These are phyloP conservation scores for Phainopepla nitens DNA, from an alignment of 2,113 vertebrate species.

Conservation along the genomic window DNA sequence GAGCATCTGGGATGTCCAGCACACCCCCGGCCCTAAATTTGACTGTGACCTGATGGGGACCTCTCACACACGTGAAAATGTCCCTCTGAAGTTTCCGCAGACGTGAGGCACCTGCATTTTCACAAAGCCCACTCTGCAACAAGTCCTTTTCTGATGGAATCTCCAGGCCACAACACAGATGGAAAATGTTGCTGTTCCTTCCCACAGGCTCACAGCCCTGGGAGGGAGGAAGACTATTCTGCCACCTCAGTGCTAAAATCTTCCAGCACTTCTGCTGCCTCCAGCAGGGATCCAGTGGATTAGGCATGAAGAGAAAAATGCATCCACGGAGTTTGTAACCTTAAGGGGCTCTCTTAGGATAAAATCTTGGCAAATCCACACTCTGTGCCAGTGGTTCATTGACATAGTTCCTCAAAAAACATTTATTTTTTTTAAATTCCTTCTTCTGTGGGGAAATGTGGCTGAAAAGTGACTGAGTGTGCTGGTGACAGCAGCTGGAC, in stretches of 20 bases:
- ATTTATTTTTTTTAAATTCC: not conserved
- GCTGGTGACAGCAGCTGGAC: not conserved
- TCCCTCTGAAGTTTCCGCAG: not conserved
- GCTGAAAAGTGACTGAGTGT: not conserved
- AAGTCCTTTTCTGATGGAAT: not conserved
- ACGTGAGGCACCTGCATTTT: fast-evolving
- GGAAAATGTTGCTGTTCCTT: not conserved
- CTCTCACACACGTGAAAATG: not conserved
- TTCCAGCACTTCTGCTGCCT: not conserved
- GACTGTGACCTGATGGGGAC: not conserved
- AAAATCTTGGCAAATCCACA: not conserved
- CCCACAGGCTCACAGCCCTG: not conserved
- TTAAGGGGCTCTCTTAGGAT: not conserved
- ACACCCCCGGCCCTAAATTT: not conserved
- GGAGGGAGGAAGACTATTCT: not conserved
- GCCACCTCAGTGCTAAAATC: not conserved
- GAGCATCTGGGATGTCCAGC: not conserved
- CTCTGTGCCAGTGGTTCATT: not conserved
- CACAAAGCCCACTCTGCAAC: not conserved
- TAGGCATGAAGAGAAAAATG: not conserved
- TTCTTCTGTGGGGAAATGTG: not conserved
- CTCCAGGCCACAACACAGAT: not conserved
- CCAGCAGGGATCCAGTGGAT: not conserved
- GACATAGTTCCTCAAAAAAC: not conserved
- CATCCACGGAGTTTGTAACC: not conserved